Conservation (phyloP, 1,140 invertebrate species). For the Drosophila azteca region DNA sequence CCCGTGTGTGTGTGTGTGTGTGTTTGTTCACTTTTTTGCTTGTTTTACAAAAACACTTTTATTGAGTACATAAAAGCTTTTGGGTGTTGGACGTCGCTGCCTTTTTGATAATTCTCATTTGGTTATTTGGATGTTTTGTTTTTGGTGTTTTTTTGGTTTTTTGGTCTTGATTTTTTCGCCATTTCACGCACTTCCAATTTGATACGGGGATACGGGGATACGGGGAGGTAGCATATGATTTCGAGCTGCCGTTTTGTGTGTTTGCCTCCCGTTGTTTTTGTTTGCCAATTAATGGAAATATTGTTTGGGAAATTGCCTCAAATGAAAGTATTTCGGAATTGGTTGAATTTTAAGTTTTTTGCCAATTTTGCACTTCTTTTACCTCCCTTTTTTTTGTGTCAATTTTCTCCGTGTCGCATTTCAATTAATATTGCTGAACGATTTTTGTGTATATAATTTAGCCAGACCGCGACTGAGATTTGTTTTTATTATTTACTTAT, state of each 20-base stretch:
- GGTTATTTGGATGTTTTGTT: slow-evolving; percentile 13
- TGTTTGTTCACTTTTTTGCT: slow-evolving; percentile 63
- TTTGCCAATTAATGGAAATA: slow-evolving; percentile 73
- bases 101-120: slow-evolving; percentile 60
- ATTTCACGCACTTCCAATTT: slow-evolving; percentile 42
- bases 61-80: slow-evolving; percentile 69
- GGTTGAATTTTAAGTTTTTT: slow-evolving; percentile 51
- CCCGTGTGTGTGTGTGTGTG: slow-evolving; percentile 14
- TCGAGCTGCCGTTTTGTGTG: slow-evolving; percentile 10
- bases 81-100: slow-evolving; percentile 31
- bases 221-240: slow-evolving; percentile 16
- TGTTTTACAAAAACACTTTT: slow-evolving; percentile 62
- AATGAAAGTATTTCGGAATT: slow-evolving; percentile 52
- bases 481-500: too few species aligned
- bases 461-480: neutral
- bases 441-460: slow-evolving; percentile 26
- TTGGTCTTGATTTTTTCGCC: neutral
- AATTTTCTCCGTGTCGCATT: slow-evolving; percentile 38
- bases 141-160: slow-evolving; percentile 4
- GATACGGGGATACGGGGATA: slow-evolving; percentile 12
- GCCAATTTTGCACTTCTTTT: slow-evolving; percentile 15
- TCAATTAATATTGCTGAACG: slow-evolving; percentile 35
- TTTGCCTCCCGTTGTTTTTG: slow-evolving; percentile 42
- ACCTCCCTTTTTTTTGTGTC: neutral
- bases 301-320: slow-evolving; percentile 56